Conservation (phyloP, 2,797 vertebrate species). For the Bradypodion pumilum region DNA sequence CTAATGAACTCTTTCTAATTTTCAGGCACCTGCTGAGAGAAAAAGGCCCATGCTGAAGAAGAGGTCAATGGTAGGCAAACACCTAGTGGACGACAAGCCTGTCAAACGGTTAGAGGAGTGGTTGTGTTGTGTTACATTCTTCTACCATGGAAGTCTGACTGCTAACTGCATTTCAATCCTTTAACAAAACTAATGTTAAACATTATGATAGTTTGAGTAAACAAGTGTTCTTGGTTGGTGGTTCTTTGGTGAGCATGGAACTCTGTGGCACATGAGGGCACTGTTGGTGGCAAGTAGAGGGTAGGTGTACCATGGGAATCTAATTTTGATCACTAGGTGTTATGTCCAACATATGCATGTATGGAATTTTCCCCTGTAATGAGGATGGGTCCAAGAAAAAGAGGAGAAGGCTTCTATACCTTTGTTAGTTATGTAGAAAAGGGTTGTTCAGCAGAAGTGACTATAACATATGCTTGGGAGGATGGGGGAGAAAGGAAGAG, state of each 20-base stretch:
- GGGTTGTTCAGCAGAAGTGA: too few species aligned
- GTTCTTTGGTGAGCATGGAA: neutral
- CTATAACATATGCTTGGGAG: neutral
- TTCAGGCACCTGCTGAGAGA: slow-evolving; percentile 75
- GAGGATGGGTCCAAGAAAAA: neutral
- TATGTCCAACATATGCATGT: too few species aligned
- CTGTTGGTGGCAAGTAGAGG: neutral
- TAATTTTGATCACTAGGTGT: neutral
- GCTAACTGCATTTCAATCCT: slow-evolving; percentile 10
- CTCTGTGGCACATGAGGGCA: neutral
- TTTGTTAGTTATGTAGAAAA: too few species aligned
- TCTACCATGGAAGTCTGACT: slow-evolving; percentile 23
- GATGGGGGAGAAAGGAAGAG: neutral
- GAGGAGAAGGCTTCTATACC: neutral
- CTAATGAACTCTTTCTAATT: slow-evolving; percentile 60
- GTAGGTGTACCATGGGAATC: neutral
- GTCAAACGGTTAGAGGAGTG: slow-evolving; percentile 77
- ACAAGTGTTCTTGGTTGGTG: neutral
- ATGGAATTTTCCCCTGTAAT: neutral
- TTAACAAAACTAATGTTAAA: slow-evolving; percentile 49
- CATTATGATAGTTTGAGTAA: slow-evolving; percentile 47
- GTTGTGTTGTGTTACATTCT: slow-evolving; percentile 31
- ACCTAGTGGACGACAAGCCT: slow-evolving; percentile 76
- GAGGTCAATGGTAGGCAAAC: slow-evolving; percentile 83
- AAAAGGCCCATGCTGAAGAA: slow-evolving; percentile 79